These are phyloP conservation scores for Hephaestus fuliginosus DNA, from an alignment of 2,797 vertebrate genomes.

Conservation along the genomic window DNA sequence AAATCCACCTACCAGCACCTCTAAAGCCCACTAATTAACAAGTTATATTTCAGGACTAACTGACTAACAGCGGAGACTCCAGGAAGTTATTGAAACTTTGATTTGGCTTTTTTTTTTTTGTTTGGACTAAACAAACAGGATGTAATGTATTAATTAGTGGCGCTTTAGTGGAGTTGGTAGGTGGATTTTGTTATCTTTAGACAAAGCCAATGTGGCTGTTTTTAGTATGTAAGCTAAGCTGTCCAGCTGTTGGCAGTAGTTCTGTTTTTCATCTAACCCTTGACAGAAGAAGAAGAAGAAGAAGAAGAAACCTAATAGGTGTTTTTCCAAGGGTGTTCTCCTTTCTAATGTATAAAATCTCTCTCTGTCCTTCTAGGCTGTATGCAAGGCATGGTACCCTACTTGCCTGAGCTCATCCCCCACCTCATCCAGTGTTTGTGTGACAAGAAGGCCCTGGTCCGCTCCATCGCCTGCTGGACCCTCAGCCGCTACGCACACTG, in stretches of 20 bases:
- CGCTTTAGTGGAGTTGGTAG: neutral
- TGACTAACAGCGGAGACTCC: no score
- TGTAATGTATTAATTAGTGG: no score
- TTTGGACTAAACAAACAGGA: no score
- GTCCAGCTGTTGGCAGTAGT: neutral
- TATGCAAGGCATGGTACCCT: constrained; percentile 97
- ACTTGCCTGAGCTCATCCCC: constrained; percentile 94
- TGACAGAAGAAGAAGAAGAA: neutral
- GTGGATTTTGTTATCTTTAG: neutral
- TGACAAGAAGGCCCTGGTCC: constrained; percentile 95
- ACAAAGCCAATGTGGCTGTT: neutral
- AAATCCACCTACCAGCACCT: no score
- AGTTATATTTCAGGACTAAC: no score
- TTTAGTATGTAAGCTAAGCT: neutral
- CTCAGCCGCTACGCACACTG: constrained; percentile 97
- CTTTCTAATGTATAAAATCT: neutral
- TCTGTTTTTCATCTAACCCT: neutral
- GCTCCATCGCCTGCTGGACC: constrained; percentile 97
- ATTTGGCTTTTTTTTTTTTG: no score
- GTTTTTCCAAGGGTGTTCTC: neutral
- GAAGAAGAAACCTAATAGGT: neutral
- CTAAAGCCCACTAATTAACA: no score
- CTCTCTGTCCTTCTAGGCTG: constrained; percentile 84
- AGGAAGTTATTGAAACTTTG: no score
- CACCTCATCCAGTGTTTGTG: constrained; percentile 94